Evolutionary conservation across 2,797 vertebrate species (phyloP), one percentile per base, ranked within the genome.

Genomic region (Lepilemur ruficaudatus): DNA sequence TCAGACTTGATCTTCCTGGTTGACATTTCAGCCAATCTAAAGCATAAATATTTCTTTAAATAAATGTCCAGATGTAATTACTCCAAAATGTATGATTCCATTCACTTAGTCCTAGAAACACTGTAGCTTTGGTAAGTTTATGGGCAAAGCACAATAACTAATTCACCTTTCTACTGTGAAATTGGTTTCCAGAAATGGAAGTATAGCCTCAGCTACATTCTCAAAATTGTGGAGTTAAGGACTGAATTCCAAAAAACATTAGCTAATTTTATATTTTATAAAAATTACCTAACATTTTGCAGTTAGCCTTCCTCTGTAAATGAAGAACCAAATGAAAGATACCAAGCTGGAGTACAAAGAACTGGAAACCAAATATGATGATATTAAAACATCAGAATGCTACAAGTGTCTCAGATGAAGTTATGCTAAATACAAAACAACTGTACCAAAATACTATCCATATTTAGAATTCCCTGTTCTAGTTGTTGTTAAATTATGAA

Each of bases 171-270:
- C 22, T 92, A 30, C 48, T 13, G 23, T 30, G 25, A 88, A 89
- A 92, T 7, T 94, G 43, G 38, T 84, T 78, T 88, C 63, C 48
- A 83, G 32, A 63, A 91, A 91, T 83, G 43, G 63, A 94, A 94
- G 17, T 43, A 79, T 50, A 79, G 41, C 12, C 79, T 92, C 63
- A 88, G 25, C 46, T 35, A 89, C 41, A 41, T 65, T 94, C 57
- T 67, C 23, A 43, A 92, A 89, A 73, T 59, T 61, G n/a, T 84
- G 25, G 28, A 82, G 14, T 41, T 88, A 59, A 67, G 15, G 50
- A 85, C 28, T 83, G 15, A 88, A 70, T 83, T 92, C 32, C 28
- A 76, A 91, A 69, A 72, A 78, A 81, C 38, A 78, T 41, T 30
- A 73, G 38, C 15, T 52, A 48, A 84, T 73, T 79, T 84, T 73